phyloP scores from a whole-genome alignment of 2,113 vertebrate genomes.

The Vulpes vulpes region DNA sequence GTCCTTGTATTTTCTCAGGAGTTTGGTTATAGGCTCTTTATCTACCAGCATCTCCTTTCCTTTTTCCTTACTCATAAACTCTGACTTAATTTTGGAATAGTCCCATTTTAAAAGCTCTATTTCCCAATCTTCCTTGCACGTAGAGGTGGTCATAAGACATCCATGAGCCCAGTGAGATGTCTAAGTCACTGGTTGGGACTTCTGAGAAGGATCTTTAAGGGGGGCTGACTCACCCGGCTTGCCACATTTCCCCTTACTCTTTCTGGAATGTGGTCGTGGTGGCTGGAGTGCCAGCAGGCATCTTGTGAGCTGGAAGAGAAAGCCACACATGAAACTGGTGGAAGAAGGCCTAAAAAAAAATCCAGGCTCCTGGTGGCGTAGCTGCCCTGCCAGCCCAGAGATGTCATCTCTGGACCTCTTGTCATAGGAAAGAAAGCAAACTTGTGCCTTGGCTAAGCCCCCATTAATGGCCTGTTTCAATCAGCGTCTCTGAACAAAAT shows the following conservation, averaged over 20 bases:
- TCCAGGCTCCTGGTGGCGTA: not conserved
- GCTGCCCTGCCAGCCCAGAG: not conserved
- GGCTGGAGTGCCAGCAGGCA: not conserved
- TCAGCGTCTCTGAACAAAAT: not conserved
- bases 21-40: conserved; percentile 30
- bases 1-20: not conserved
- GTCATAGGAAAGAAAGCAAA: not conserved
- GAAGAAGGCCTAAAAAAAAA: not conserved
- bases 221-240: not conserved
- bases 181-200: not conserved
- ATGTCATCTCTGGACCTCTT: not conserved
- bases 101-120: conserved; percentile 5
- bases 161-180: not conserved
- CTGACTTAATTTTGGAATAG: not conserved
- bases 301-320: not conserved
- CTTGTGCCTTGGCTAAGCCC: not conserved
- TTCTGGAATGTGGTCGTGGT: not conserved
- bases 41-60: not conserved
- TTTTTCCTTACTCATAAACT: not conserved
- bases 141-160: not conserved
- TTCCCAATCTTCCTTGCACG: not conserved
- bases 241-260: not conserved
- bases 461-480: not conserved
- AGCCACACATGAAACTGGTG: not conserved
- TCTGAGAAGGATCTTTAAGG: not conserved